These are phyloP conservation scores for Meloidogyne chitwoodi DNA, from an alignment of 1,140 invertebrate genomes.

Conservation along the genomic window DNA sequence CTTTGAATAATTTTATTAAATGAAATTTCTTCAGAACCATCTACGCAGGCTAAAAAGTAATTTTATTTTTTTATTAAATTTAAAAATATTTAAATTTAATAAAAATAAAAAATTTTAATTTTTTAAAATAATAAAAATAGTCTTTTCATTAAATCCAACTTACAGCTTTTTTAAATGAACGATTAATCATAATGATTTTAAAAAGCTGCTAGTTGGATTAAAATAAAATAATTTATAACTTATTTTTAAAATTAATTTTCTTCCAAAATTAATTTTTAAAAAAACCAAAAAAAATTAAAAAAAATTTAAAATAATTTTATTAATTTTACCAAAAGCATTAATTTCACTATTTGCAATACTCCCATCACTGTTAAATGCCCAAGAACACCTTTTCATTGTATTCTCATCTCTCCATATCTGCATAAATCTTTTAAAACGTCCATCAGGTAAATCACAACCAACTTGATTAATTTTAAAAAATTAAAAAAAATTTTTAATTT, in stretches of 20 bases:
- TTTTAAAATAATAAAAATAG: no score
- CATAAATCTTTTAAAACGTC: slow-evolving; percentile 33
- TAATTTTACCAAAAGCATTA: slow-evolving; percentile 24
- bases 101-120: no score
- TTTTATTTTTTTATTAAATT: no score
- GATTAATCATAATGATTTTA: no score
- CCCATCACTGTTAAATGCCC: slow-evolving; percentile 23
- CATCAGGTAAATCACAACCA: slow-evolving; percentile 34
- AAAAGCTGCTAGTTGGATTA: no score
- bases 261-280: no score
- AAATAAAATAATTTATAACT: no score
- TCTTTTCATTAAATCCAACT: no score
- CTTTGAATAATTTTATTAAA: slow-evolving; percentile 32
- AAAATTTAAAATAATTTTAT: neutral
- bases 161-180: no score
- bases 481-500: slow-evolving; percentile 1
- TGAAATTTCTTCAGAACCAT: slow-evolving; percentile 21
- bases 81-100: no score
- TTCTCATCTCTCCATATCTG: slow-evolving; percentile 26
- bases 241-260: no score
- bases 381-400: slow-evolving; percentile 29
- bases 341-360: slow-evolving; percentile 22
- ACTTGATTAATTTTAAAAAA: slow-evolving; percentile 13
- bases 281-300: no score
- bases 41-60: slow-evolving; percentile 29